These are phyloP conservation scores for Melinopterus prodromus DNA, from an alignment of 2,888 invertebrate species.

Conservation along the genomic window DNA sequence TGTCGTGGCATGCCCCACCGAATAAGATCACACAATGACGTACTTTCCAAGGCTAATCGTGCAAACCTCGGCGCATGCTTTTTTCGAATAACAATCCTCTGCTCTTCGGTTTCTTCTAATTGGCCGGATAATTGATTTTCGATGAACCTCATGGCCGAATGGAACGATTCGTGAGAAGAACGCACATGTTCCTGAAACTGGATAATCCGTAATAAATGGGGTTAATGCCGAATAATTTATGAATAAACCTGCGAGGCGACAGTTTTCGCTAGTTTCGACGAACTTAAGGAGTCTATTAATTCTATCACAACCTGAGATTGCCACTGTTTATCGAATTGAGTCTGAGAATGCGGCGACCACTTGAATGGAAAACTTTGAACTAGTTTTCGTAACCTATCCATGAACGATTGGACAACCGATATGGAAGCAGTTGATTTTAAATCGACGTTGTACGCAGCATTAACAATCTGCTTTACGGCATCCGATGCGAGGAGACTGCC, in stretches of 20 bases:
- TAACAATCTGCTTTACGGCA: constrained; percentile 77
- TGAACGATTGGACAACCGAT: constrained; percentile 69
- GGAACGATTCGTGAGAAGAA: constrained; percentile 81
- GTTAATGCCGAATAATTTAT: constrained; percentile 15
- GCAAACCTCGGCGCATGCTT: constrained; percentile 83
- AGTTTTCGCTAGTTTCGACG: constrained; percentile 74
- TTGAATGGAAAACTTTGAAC: constrained; percentile 68
- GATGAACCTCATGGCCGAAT: constrained; percentile 74
- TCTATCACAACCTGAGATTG: constrained; percentile 73
- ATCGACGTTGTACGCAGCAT: constrained; percentile 79
- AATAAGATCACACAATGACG: constrained; percentile 81
- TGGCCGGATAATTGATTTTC: constrained; percentile 75
- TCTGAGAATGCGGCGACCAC: constrained; percentile 63
- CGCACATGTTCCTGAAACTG: constrained; percentile 81
- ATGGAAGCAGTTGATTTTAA: constrained; percentile 71
- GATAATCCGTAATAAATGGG: background rate
- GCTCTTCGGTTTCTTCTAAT: constrained; percentile 82
- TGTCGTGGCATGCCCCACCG: constrained; percentile 75
- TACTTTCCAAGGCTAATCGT: constrained; percentile 81
- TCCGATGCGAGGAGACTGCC: constrained; percentile 69
- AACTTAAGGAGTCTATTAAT: constrained; percentile 75
- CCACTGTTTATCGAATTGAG: constrained; percentile 67
- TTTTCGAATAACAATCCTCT: constrained; percentile 78
- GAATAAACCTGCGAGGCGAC: constrained; percentile 68
- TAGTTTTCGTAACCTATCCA: constrained; percentile 73